Conservation (phyloP, 2,888 invertebrate genomes). For the Ellobium chinense region DNA sequence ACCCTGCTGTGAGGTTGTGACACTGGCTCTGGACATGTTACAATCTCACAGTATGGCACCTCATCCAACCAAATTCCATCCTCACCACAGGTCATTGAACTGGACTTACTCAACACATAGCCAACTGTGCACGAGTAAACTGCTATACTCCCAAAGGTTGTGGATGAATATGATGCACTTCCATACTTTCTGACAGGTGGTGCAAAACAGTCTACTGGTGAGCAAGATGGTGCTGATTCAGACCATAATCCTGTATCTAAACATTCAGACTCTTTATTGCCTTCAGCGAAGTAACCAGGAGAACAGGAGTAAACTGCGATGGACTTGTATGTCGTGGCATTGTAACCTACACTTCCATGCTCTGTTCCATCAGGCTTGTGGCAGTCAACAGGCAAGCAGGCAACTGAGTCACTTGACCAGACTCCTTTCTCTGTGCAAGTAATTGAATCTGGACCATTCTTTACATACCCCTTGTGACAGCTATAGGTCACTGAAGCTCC, state of each 20-base stretch:
- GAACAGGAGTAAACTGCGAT: slow-evolving; percentile 13
- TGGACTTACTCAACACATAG: neutral
- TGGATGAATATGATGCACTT: neutral
- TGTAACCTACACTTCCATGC: slow-evolving; percentile 6
- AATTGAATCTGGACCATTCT: slow-evolving; percentile 18
- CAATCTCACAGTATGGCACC: slow-evolving; percentile 53
- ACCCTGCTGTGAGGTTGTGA: slow-evolving; percentile 16
- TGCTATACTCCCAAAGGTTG: slow-evolving; percentile 25
- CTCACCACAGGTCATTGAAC: slow-evolving; percentile 49
- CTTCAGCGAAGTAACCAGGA: neutral
- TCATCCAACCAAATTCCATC: slow-evolving; percentile 55
- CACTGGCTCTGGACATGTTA: slow-evolving; percentile 10
- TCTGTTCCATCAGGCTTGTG: neutral
- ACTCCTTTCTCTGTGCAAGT: slow-evolving; percentile 23
- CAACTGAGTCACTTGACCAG: slow-evolving; percentile 26
- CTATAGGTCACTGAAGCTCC: slow-evolving; percentile 12
- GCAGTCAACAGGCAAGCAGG: slow-evolving; percentile 41
- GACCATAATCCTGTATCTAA: slow-evolving; percentile 32
- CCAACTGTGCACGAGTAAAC: slow-evolving; percentile 25
- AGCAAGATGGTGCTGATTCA: slow-evolving; percentile 13
- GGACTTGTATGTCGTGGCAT: slow-evolving; percentile 22
- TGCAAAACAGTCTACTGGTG: slow-evolving; percentile 8
- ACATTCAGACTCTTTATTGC: slow-evolving; percentile 22
- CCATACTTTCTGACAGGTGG: slow-evolving; percentile 23
- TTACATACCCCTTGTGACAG: slow-evolving; percentile 24